Conservation (phyloP, 2,888 invertebrate genomes). For the Myopa testacea region DNA sequence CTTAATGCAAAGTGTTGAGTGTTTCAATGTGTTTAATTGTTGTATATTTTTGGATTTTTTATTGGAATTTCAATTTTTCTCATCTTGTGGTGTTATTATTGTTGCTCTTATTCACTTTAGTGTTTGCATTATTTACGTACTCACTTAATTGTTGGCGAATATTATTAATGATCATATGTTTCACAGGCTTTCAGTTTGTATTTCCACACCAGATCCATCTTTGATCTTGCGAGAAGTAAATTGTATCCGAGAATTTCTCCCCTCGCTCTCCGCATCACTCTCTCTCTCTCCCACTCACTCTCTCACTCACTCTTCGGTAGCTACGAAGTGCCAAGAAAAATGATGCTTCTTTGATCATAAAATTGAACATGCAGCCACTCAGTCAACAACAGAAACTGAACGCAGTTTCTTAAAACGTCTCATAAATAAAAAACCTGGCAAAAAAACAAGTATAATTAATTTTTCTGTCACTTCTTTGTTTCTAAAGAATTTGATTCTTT, state of each 20-base stretch:
- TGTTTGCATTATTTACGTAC: neutral
- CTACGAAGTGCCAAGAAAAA: neutral
- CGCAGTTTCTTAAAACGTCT: neutral
- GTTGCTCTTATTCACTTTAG: neutral
- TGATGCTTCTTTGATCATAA: neutral
- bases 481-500: too few species aligned
- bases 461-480: too few species aligned
- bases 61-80: neutral
- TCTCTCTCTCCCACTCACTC: neutral
- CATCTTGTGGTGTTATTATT: neutral
- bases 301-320: neutral
- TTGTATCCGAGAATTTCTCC: neutral
- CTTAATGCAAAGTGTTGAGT: constrained; percentile 33
- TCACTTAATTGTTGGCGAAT: neutral
- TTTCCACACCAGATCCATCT: neutral
- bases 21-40: neutral
- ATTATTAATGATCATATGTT: constrained; percentile 2
- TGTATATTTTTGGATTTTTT: neutral
- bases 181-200: neutral
- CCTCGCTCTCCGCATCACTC: neutral
- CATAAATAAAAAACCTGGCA: neutral
- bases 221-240: constrained; percentile 1
- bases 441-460: too few species aligned
- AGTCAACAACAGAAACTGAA: neutral
- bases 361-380: neutral